These are phyloP conservation scores for Spicauda simplicius DNA, from an alignment of 2,888 invertebrate genomes.

Conservation along the genomic window DNA sequence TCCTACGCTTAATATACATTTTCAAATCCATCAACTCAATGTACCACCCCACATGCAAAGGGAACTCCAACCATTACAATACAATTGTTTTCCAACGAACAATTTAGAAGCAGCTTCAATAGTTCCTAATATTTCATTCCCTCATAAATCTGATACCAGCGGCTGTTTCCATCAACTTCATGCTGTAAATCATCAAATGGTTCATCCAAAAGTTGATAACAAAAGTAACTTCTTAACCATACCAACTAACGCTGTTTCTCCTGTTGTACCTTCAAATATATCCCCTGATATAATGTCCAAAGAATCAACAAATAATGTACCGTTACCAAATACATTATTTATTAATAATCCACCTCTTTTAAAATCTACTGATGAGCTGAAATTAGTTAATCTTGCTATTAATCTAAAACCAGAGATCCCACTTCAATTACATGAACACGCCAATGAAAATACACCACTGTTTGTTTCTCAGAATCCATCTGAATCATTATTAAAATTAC, in stretches of 20 bases:
- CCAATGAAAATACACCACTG: neutral
- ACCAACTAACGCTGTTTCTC: neutral
- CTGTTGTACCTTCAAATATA: neutral
- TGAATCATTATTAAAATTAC: neutral
- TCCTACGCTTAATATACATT: neutral
- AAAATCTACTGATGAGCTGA: neutral
- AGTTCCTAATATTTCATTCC: neutral
- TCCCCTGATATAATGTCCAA: neutral
- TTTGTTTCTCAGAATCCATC: neutral
- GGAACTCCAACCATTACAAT: neutral
- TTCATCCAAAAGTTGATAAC: neutral
- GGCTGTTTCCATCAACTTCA: neutral
- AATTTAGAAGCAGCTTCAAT: neutral
- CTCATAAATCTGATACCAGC: neutral
- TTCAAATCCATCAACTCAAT: neutral
- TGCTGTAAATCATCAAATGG: neutral
- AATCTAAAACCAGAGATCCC: neutral
- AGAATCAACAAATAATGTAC: neutral
- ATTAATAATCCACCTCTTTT: neutral
- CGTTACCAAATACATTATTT: neutral
- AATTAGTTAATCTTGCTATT: neutral
- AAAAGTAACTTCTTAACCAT: neutral
- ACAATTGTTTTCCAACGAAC: neutral
- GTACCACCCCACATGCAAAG: neutral
- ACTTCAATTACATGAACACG: neutral